Percentiles rank a stretch among this genome's conserved stretches.
Conservation (phyloP, 2,113 vertebrate genomes). For the Clarias macrocephalus region DNA sequence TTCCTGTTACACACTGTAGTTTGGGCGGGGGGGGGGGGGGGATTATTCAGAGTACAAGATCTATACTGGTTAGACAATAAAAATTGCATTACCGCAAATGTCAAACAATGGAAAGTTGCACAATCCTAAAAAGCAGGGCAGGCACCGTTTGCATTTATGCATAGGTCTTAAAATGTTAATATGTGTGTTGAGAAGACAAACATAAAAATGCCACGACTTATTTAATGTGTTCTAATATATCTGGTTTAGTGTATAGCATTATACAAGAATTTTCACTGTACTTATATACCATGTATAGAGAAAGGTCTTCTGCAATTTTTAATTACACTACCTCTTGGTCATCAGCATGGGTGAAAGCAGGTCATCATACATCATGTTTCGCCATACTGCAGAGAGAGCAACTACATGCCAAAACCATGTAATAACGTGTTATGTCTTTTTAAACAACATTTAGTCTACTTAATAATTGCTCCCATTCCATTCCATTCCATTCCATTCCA, state of each 20-base stretch:
- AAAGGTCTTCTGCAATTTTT: no score
- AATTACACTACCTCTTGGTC: no score
- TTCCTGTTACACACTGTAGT: not conserved
- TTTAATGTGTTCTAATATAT: not conserved
- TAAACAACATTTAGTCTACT: no score
- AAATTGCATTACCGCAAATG: not conserved
- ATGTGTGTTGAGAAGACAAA: not conserved
- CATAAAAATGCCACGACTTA: not conserved
- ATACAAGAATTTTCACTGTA: not conserved
- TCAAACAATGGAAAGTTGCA: not conserved
- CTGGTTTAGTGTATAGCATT: not conserved
- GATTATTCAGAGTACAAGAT: constrained; percentile 5
- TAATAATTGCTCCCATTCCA: no score
- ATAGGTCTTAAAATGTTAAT: not conserved
- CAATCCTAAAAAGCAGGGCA: constrained; percentile 3
- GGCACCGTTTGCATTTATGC: constrained; percentile 2
- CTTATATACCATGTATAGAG: not conserved
- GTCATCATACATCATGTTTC: no score
- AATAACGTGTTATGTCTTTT: no score
- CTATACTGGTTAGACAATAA: not conserved
- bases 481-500: no score
- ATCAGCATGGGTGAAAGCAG: no score
- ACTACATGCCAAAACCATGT: no score
- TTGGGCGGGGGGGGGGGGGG: no score
- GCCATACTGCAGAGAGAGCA: no score